Percentiles rank a stretch among this genome's conserved stretches.
phyloP scores from a whole-genome alignment of 2,113 vertebrate species.

The Salminus brasiliensis region DNA sequence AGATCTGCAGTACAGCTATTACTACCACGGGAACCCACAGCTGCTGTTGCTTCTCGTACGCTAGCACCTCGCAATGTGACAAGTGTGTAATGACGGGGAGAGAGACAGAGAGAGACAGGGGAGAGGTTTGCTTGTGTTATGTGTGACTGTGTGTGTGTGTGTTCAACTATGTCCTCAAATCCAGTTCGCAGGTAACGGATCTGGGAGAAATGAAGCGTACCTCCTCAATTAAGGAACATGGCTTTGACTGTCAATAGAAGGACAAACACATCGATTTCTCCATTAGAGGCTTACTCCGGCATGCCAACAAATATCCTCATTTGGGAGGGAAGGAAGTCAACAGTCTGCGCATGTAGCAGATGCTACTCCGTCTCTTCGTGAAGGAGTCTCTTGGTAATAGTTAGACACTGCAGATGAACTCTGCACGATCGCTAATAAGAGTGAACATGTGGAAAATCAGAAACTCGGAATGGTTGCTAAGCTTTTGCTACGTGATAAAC shows the following conservation, averaged over 20 bases:
- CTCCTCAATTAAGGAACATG: constrained; percentile 39
- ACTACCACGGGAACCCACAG: constrained; percentile 6
- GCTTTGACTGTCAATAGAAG: constrained; percentile 40
- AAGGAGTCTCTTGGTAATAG: neutral
- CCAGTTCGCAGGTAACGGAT: constrained; percentile 28
- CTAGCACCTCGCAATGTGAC: neutral
- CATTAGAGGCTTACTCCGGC: constrained; percentile 44
- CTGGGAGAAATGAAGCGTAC: constrained; percentile 36
- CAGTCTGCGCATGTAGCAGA: constrained; percentile 32
- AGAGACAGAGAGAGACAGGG: neutral
- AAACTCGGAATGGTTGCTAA: too few relatives aligned
- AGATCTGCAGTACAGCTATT: constrained; percentile 24
- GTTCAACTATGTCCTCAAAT: constrained; percentile 14
- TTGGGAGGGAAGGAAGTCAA: constrained; percentile 33
- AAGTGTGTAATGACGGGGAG: constrained; percentile 24
- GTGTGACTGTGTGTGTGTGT: neutral
- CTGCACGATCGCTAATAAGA: too few relatives aligned
- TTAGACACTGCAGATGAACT: neutral
- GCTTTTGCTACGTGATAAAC: too few relatives aligned
- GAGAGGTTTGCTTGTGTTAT: constrained; percentile 1
- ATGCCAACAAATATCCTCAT: constrained; percentile 41
- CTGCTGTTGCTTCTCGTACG: constrained; percentile 14
- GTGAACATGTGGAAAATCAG: too few relatives aligned
- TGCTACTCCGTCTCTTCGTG: neutral
- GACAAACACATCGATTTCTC: constrained; percentile 50